phyloP scores from a whole-genome alignment of 2,888 invertebrate species.

The Iselma pallidipennis region DNA sequence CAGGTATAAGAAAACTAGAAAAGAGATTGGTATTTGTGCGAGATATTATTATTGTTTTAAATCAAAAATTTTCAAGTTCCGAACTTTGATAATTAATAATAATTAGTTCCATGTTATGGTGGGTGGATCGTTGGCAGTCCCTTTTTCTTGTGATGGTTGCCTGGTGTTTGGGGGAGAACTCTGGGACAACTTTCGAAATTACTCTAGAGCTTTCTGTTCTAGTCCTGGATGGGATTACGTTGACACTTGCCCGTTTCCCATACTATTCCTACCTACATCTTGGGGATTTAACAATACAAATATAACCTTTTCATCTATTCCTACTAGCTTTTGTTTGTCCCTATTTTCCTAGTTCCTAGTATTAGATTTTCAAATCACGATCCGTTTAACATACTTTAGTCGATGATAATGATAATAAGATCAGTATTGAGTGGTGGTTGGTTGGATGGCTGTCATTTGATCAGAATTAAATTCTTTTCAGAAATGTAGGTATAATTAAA shows the following conservation, averaged over 20 bases:
- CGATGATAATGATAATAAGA: neutral
- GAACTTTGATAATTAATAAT: constrained; percentile 5
- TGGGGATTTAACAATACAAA: neutral
- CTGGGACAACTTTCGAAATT: neutral
- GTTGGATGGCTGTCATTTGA: too few species aligned
- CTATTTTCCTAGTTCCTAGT: neutral
- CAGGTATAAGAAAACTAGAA: constrained; percentile 18
- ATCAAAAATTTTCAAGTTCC: too few species aligned
- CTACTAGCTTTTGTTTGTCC: neutral
- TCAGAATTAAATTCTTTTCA: too few species aligned
- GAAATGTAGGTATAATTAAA: neutral
- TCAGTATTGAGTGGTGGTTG: neutral
- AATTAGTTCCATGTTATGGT: neutral
- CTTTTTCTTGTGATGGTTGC: neutral
- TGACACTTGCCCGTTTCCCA: constrained; percentile 4
- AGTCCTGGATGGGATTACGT: neutral
- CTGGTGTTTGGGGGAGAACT: neutral
- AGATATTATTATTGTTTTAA: neutral
- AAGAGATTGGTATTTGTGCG: neutral
- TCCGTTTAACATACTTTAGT: too few species aligned
- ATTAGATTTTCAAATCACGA: neutral
- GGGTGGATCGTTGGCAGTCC: too few species aligned
- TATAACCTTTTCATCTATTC: neutral
- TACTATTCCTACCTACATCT: neutral
- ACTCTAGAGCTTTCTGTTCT: neutral